Conservation (phyloP, 2,797 vertebrate species). For the Botia kubotai region DNA sequence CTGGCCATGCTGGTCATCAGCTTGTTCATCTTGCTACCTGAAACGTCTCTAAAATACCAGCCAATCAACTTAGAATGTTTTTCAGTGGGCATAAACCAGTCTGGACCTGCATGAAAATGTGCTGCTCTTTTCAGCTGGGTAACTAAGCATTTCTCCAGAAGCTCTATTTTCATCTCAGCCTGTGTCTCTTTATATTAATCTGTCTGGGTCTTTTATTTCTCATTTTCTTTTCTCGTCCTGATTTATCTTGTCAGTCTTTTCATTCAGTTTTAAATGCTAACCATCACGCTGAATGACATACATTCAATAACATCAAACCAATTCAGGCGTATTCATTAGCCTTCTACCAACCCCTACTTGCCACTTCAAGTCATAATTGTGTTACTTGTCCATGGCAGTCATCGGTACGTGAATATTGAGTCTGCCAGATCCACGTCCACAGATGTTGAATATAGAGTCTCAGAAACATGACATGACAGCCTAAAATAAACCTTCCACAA, state of each 20-base stretch:
- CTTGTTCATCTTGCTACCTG: no score
- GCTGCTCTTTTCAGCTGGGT: background rate
- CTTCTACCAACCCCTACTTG: slow-evolving; percentile 8
- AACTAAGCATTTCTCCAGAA: background rate
- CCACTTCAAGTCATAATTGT: slow-evolving; percentile 26
- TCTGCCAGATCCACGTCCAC: slow-evolving; percentile 25
- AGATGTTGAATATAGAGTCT: slow-evolving; percentile 15
- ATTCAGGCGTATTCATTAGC: slow-evolving; percentile 12
- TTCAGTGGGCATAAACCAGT: background rate
- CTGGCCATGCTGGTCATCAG: no score
- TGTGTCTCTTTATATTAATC: background rate
- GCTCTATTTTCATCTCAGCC: background rate
- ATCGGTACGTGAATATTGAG: slow-evolving; percentile 26
- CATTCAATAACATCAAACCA: slow-evolving; percentile 21
- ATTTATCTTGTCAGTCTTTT: background rate
- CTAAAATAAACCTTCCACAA: slow-evolving; percentile 2
- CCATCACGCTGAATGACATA: slow-evolving; percentile 13
- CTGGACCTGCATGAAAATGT: background rate
- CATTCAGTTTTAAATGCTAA: background rate
- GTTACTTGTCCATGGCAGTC: slow-evolving; percentile 27
- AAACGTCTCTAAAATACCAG: no score
- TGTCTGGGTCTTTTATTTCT: background rate
- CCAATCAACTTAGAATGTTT: background rate
- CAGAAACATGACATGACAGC: background rate
- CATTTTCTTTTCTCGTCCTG: background rate